phyloP scores from a whole-genome alignment of 1,140 invertebrate genomes.

The Drosophila arawakana region DNA sequence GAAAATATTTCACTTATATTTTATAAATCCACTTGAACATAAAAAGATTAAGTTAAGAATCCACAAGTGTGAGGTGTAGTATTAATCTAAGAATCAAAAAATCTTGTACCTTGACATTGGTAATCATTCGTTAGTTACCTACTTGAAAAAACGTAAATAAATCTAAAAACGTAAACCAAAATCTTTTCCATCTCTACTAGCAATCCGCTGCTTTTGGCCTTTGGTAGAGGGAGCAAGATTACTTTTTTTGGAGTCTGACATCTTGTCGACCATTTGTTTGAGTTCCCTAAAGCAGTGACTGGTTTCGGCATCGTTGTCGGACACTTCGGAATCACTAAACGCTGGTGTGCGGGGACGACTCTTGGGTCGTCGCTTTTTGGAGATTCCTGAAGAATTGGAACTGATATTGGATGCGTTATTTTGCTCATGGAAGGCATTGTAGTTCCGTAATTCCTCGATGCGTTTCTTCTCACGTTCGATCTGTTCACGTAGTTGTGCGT shows the following conservation, averaged over 20 bases:
- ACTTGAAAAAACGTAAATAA: too few species aligned
- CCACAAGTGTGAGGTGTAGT: too few species aligned
- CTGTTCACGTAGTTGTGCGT: constrained; percentile 38
- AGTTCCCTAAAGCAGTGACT: not conserved
- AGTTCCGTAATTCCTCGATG: constrained; percentile 29
- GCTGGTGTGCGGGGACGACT: constrained; percentile 21
- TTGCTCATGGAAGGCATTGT: constrained; percentile 33
- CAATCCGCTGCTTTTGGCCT: too few species aligned
- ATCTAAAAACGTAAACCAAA: not conserved
- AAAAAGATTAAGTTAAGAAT: too few species aligned
- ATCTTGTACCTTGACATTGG: too few species aligned
- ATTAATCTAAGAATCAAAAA: too few species aligned
- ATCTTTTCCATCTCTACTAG: not conserved
- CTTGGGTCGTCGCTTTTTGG: not conserved
- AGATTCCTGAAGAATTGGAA: not conserved
- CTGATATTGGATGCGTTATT: not conserved
- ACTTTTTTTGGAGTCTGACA: too few species aligned
- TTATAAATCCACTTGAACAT: too few species aligned
- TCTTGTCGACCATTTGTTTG: not conserved
- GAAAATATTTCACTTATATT: not conserved
- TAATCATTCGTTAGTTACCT: too few species aligned
- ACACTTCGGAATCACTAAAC: not conserved
- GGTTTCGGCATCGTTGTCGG: not conserved
- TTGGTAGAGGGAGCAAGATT: too few species aligned
- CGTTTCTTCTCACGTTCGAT: constrained; percentile 30